These are phyloP conservation scores for Brachyalestes nurse DNA, from an alignment of 2,797 vertebrate species.

Conservation along the genomic window DNA sequence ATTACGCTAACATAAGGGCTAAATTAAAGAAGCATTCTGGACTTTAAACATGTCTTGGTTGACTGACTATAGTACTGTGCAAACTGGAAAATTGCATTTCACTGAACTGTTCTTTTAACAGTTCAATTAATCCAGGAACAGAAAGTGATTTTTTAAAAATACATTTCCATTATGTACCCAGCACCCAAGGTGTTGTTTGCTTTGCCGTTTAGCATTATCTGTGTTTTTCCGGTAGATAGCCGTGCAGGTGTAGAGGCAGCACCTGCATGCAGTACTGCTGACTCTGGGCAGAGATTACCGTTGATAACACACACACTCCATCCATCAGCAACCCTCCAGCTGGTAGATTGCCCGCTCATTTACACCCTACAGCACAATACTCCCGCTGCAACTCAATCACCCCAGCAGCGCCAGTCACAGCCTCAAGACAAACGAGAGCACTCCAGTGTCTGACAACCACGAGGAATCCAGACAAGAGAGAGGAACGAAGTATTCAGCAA, in stretches of 20 bases:
- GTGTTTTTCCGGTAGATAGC: neutral
- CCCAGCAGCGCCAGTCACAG: neutral
- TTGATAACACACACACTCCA: neutral
- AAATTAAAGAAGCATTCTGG: too few species aligned
- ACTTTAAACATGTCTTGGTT: too few species aligned
- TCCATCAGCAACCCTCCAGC: constrained; percentile 5
- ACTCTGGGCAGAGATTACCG: neutral
- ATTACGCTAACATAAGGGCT: too few species aligned
- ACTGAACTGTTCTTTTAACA: too few species aligned
- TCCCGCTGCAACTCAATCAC: neutral
- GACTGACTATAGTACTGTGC: too few species aligned
- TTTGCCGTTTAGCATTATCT: too few species aligned
- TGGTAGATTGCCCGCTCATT: neutral
- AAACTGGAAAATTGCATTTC: too few species aligned
- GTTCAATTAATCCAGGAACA: too few species aligned
- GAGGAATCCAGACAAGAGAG: neutral
- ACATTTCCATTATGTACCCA: too few species aligned
- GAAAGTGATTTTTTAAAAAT: too few species aligned
- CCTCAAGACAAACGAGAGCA: neutral
- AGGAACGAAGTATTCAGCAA: neutral
- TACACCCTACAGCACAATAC: neutral
- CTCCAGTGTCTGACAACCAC: neutral
- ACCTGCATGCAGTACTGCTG: constrained; percentile 15
- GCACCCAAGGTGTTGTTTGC: too few species aligned
- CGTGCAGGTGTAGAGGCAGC: neutral